phyloP scores from a whole-genome alignment of 2,888 invertebrate species.

The Tridacna crocea region DNA sequence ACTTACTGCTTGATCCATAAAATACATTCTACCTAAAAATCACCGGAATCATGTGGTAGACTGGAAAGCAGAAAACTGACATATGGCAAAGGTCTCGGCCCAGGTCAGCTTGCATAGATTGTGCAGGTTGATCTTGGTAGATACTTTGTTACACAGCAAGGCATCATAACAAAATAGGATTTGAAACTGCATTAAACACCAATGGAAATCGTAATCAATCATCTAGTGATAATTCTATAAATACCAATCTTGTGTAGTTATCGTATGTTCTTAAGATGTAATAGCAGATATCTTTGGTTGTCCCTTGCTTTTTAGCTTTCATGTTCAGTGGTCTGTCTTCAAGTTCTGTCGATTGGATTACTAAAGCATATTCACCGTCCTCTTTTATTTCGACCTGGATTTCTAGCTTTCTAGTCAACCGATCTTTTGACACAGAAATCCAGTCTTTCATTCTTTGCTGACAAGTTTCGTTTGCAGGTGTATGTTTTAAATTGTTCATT shows the following conservation, averaged over 20 bases:
- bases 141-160: no score
- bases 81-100: no score
- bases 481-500: not conserved
- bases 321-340: conserved; percentile 39
- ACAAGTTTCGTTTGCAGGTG: not conserved
- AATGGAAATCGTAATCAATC: no score
- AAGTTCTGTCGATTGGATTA: conserved; percentile 37
- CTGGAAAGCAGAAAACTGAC: no score
- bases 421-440: conserved; percentile 25
- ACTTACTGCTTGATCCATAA: no score
- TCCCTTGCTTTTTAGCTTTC: conserved; percentile 32
- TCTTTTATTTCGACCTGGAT: conserved; percentile 8
- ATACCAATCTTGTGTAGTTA: conserved; percentile 9
- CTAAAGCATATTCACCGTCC: conserved; percentile 34
- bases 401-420: conserved; percentile 15
- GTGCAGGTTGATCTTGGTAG: no score
- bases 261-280: conserved; percentile 29
- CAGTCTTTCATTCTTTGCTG: not conserved
- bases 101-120: no score
- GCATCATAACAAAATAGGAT: no score
- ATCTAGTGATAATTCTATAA: not conserved
- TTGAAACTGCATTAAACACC: no score
- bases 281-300: conserved; percentile 35
- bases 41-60: no score
- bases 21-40: no score